These are phyloP conservation scores for Platygyra sinensis DNA, from an alignment of 64 coral and sea anemone species.

Conservation along the genomic window DNA sequence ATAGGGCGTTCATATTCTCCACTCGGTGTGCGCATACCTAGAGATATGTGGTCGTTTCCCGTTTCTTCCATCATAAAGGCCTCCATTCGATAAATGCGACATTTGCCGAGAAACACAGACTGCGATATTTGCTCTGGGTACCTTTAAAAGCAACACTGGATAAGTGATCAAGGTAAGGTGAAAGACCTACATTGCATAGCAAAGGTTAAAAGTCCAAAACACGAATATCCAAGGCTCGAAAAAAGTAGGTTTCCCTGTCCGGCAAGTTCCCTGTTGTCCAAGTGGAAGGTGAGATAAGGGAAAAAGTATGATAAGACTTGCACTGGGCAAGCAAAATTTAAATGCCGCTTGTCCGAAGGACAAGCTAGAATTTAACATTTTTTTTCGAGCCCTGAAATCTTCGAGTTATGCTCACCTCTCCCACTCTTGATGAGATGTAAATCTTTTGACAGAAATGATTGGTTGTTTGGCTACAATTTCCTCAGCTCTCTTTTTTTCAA, in stretches of 20 bases:
- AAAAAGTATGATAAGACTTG: no score
- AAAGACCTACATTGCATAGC: no score
- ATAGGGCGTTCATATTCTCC: slow-evolving; percentile 46
- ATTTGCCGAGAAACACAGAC: slow-evolving; percentile 18
- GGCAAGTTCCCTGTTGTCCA: no score
- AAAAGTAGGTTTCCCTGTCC: no score
- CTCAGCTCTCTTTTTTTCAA: background rate
- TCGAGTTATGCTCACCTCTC: background rate
- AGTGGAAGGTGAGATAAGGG: no score
- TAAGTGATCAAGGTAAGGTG: background rate
- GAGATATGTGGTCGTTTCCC: slow-evolving; percentile 41
- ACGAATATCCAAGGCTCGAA: background rate
- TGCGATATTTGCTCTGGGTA: slow-evolving; percentile 45
- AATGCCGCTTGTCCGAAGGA: no score
- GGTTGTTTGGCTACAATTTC: background rate
- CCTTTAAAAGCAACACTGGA: background rate
- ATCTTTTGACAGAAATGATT: slow-evolving; percentile 17
- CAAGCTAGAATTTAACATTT: no score
- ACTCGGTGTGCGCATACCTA: slow-evolving; percentile 42
- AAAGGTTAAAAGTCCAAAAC: background rate
- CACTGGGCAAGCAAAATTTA: no score
- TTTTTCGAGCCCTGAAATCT: no score
- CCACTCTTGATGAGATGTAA: slow-evolving; percentile 34
- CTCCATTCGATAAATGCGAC: slow-evolving; percentile 47
- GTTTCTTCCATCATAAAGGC: slow-evolving; percentile 45